Evolutionary conservation across 2,888 invertebrate species (phyloP).

Genomic region (Polyommatus iphigenia): DNA sequence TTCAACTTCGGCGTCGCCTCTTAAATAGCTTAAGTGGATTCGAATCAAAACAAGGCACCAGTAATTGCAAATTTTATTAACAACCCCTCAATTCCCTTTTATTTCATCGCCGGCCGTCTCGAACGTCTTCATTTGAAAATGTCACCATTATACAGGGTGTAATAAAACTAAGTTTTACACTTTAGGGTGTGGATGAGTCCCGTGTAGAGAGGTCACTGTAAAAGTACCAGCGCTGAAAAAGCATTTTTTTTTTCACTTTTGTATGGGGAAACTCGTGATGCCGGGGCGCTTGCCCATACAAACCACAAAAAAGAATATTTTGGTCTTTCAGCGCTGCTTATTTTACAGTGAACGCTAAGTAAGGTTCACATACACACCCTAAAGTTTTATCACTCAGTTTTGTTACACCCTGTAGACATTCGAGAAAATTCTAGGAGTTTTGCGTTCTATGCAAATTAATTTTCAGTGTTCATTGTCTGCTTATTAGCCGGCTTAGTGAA

Average conservation of each 20-base stretch:
- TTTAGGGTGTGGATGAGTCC: too few relatives aligned
- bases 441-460: neutral
- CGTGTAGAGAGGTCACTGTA: too few relatives aligned
- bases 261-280: too few relatives aligned
- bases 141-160: neutral
- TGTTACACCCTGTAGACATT: neutral
- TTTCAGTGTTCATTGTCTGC: neutral
- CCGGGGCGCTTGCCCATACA: too few relatives aligned
- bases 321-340: too few relatives aligned
- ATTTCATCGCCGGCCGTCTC: neutral
- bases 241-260: too few relatives aligned
- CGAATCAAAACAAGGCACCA: conserved; percentile 8
- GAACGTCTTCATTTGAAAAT: conserved; percentile 1
- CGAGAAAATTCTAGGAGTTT: neutral
- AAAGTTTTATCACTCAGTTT: too few relatives aligned
- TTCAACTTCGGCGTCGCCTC: neutral
- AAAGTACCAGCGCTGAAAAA: too few relatives aligned
- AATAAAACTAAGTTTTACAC: too few relatives aligned
- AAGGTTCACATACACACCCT: too few relatives aligned
- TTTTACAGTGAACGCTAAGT: too few relatives aligned
- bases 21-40: neutral
- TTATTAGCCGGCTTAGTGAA: neutral
- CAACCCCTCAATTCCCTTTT: conserved; percentile 1
- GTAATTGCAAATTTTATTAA: neutral
- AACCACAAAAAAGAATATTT: too few relatives aligned